Evolutionary conservation across 2,888 invertebrate genomes (phyloP).

Genomic region (Cataglyphis cursor): DNA sequence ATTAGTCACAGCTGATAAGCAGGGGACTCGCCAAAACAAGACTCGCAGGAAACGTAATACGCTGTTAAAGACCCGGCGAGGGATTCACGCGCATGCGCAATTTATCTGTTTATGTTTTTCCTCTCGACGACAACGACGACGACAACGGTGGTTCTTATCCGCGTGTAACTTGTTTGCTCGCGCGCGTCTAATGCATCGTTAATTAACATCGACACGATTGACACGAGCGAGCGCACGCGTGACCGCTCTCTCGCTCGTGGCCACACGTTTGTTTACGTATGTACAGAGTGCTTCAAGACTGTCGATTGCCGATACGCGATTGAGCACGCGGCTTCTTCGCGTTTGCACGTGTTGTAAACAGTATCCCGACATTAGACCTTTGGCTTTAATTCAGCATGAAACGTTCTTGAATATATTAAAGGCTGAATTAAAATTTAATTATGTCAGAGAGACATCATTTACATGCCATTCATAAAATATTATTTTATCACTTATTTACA

Average conservation of each 20-base stretch:
- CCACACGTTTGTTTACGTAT: constrained; percentile 42
- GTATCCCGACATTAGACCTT: constrained; percentile 29
- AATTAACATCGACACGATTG: constrained; percentile 46
- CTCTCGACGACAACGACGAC: constrained; percentile 5
- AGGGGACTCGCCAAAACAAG: constrained; percentile 43
- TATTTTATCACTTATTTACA: background rate
- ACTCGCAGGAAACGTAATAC: constrained; percentile 40
- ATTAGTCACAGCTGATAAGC: constrained; percentile 46
- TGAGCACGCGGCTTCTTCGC: background rate
- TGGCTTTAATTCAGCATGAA: background rate
- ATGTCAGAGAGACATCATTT: background rate
- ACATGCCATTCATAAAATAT: background rate
- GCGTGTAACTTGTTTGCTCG: constrained; percentile 39
- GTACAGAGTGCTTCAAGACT: constrained; percentile 7
- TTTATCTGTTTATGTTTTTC: constrained; percentile 48
- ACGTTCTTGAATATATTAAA: background rate
- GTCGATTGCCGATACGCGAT: constrained; percentile 32
- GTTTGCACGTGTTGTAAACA: constrained; percentile 18
- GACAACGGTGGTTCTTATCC: constrained; percentile 17
- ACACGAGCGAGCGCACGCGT: constrained; percentile 27
- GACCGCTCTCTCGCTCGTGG: constrained; percentile 26
- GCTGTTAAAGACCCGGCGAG: background rate
- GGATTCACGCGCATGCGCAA: background rate
- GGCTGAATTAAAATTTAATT: constrained; percentile 5
- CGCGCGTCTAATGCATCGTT: constrained; percentile 50